phyloP scores from a whole-genome alignment of 2,113 vertebrate species.

The Bathybates hornii region DNA sequence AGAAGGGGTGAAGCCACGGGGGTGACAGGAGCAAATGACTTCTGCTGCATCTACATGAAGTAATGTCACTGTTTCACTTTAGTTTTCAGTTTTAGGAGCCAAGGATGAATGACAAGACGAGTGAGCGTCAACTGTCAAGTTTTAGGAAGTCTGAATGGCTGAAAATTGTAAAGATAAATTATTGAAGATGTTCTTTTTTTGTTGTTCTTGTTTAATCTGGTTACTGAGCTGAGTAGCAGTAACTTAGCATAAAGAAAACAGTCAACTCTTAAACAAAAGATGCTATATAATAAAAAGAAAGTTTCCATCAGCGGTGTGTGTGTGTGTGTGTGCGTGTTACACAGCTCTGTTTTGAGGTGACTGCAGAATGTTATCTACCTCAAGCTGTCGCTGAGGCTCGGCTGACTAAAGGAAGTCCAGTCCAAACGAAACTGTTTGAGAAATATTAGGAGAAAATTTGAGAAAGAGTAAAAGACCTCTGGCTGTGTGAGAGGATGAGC shows the following conservation, averaged over 20 bases:
- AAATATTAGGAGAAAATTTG: background rate
- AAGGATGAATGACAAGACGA: conserved; percentile 8
- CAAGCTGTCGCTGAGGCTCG: conserved; percentile 40
- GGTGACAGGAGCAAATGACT: background rate
- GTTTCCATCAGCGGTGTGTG: background rate
- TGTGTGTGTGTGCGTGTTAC: background rate
- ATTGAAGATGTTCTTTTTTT: background rate
- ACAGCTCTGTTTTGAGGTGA: conserved; percentile 5
- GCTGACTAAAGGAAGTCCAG: background rate
- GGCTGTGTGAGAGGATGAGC: background rate
- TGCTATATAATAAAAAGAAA: background rate
- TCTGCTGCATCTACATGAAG: background rate
- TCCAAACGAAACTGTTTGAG: background rate
- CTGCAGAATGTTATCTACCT: conserved; percentile 58
- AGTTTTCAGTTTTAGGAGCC: conserved; percentile 21
- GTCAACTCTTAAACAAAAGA: background rate
- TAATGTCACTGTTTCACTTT: background rate
- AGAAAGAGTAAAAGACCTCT: background rate
- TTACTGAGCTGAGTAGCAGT: conserved; percentile 27
- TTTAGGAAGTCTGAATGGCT: conserved; percentile 1
- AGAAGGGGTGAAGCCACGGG: background rate
- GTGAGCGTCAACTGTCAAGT: background rate
- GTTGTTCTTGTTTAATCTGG: background rate
- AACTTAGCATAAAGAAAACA: background rate
- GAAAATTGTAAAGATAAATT: conserved; percentile 6